These are phyloP conservation scores for Neuroterus valhalla DNA, from an alignment of 1,140 invertebrate genomes.

Conservation along the genomic window DNA sequence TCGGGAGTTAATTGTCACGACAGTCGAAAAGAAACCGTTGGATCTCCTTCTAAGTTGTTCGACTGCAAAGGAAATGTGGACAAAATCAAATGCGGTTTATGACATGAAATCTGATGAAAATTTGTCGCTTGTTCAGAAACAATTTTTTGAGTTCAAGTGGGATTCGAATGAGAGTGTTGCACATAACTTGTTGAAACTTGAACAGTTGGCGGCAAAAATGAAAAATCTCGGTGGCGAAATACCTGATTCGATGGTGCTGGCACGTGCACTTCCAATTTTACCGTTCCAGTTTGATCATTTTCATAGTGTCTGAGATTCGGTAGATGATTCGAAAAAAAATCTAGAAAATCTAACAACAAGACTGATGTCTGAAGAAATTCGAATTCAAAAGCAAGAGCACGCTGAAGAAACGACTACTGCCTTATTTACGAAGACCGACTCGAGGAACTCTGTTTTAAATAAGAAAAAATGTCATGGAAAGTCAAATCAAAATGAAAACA, in stretches of 20 bases:
- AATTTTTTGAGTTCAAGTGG: constrained; percentile 48
- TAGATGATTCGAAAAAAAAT: constrained; percentile 52
- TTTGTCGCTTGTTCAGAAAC: constrained; percentile 39
- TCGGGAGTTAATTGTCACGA: constrained; percentile 49
- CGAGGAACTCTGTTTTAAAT: background rate
- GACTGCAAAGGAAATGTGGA: constrained; percentile 53
- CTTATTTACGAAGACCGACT: background rate
- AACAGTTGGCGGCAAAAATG: constrained; percentile 28
- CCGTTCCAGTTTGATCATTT: constrained; percentile 57
- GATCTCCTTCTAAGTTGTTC: constrained; percentile 53
- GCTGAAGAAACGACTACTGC: background rate
- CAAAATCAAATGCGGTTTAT: constrained; percentile 51
- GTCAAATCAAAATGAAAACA: background rate
- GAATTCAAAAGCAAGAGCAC: constrained; percentile 32
- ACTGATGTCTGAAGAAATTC: constrained; percentile 60
- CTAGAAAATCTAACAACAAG: constrained; percentile 56
- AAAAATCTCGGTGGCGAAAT: constrained; percentile 29
- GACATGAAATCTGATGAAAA: constrained; percentile 50
- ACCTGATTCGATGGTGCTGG: background rate
- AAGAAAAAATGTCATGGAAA: background rate
- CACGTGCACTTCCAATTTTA: constrained; percentile 35
- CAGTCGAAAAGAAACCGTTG: too few relatives aligned
- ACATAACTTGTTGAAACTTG: constrained; percentile 29
- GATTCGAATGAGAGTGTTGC: constrained; percentile 28
- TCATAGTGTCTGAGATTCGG: constrained; percentile 59